A percentile compares a stretch with the other conserved stretches of the same genome.
Evolutionary conservation across 2,888 invertebrate genomes (phyloP).

Genomic region (Oxyteleia sp.): DNA sequence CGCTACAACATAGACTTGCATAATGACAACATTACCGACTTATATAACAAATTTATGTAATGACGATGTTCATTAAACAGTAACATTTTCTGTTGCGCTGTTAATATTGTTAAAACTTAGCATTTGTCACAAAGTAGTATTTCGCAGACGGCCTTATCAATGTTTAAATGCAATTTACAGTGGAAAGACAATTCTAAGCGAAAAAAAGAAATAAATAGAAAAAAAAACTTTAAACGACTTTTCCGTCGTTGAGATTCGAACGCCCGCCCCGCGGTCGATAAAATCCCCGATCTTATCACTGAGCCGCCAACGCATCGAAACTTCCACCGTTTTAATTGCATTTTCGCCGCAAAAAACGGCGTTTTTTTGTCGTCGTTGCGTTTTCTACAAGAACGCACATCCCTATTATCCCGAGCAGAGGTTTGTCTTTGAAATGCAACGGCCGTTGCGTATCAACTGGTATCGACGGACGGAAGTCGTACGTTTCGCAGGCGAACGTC

Average conservation of each 20-base stretch:
- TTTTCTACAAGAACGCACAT: slow-evolving; percentile 22
- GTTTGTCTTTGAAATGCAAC: slow-evolving; percentile 38
- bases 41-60: slow-evolving; percentile 63
- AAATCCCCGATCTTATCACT: not conserved
- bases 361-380: slow-evolving; percentile 27
- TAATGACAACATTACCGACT: slow-evolving; percentile 48
- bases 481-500: slow-evolving; percentile 49
- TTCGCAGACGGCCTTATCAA: not conserved
- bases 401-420: slow-evolving; percentile 1
- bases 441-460: slow-evolving; percentile 43
- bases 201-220: too few species aligned
- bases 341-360: not conserved
- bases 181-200: too few species aligned
- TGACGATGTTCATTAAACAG: slow-evolving; percentile 53
- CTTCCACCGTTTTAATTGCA: slow-evolving; percentile 21
- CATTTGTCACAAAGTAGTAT: not conserved
- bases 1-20: slow-evolving; percentile 59
- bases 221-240: too few species aligned
- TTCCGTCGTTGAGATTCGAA: too few species aligned
- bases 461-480: slow-evolving; percentile 60
- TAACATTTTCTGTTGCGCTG: slow-evolving; percentile 38
- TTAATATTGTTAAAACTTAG: slow-evolving; percentile 22
- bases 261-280: too few species aligned
- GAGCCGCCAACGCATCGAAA: not conserved
- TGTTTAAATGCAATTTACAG: not conserved